Conservation (phyloP, 1,140 invertebrate genomes). For the Aphaenogaster rudis region DNA sequence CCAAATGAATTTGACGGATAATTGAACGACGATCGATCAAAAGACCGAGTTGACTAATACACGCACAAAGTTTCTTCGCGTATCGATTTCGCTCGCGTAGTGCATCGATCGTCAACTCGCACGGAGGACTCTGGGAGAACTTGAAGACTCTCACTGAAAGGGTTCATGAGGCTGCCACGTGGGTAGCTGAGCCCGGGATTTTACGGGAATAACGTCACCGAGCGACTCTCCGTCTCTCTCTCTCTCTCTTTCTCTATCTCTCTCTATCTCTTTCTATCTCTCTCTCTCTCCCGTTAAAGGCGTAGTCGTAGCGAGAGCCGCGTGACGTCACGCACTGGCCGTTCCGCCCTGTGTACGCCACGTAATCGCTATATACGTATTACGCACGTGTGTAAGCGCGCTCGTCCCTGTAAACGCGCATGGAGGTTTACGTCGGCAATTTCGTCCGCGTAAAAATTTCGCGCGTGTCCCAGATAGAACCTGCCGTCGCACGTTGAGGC, state of each 20-base stretch:
- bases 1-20: slow-evolving; percentile 1
- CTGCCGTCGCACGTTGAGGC: background rate
- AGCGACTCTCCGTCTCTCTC: background rate
- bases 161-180: slow-evolving; percentile 21
- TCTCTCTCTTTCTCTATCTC: background rate
- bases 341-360: slow-evolving; percentile 42
- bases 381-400: slow-evolving; percentile 30
- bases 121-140: slow-evolving; percentile 42
- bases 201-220: slow-evolving; percentile 70
- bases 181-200: slow-evolving; percentile 39
- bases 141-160: slow-evolving; percentile 42
- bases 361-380: slow-evolving; percentile 48
- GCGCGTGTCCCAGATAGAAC: slow-evolving; percentile 42
- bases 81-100: slow-evolving; percentile 9
- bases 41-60: background rate
- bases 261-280: background rate
- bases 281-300: slow-evolving; percentile 48
- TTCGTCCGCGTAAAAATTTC: slow-evolving; percentile 56
- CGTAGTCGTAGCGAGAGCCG: slow-evolving; percentile 22
- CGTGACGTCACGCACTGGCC: slow-evolving; percentile 64
- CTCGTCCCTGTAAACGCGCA: slow-evolving; percentile 32
- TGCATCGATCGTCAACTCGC: slow-evolving; percentile 21
- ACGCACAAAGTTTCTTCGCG: background rate
- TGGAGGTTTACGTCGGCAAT: slow-evolving; percentile 67
- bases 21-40: slow-evolving; percentile 5